Evolutionary conservation across 2,113 vertebrate genomes (phyloP), one percentile per base, ranked within the genome.

Genomic region (Rhinopithecus roxellana): DNA sequence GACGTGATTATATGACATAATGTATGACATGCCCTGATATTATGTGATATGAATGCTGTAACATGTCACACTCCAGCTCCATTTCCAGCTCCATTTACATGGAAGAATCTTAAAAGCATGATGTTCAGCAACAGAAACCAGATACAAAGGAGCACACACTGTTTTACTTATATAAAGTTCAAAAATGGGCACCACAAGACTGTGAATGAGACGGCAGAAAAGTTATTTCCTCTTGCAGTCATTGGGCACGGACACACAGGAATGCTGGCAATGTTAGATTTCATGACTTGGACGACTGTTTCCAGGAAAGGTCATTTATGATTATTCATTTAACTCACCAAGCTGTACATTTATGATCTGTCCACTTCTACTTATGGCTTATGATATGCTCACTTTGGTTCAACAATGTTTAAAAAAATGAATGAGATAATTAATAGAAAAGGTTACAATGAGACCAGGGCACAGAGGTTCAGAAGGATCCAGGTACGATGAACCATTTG

Each of bases 101-200:
- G 50, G 4, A 10, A 4, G 23, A 32, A 27, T 59, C 38, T 45
- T 57, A n/a, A 7, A 35, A 59, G n/a, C 45, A 43, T 11, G 38
- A 32, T 2, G 67, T 13, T 11, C 32, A 93, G 45, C 57, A 6
- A 35, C 52, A 30, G 38, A 52, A 50, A 22, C 18, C 9, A 18
- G 32, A 3, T 2, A 2, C 18, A 10, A 3, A 45, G 7, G 2
- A 27, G 17, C 5, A 2, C 3, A 1, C 0, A 10, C 7, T 38
- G 59, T 30, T 38, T 72, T 23, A 1, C 8, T 43, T 32, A 22
- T 5, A 22, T 77, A 23, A 77, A 92, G 61, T 25, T 72, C 7
- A 30, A 25, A 35, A 23, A 2, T 12, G 50, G 14, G 2, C 55
- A 4, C 6, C 10, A 13, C 8, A 8, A 3, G 48, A 55, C 38